Base-by-base conservation (phyloP, 2,888 invertebrate genomes). In the Julus scanicus region DNA sequence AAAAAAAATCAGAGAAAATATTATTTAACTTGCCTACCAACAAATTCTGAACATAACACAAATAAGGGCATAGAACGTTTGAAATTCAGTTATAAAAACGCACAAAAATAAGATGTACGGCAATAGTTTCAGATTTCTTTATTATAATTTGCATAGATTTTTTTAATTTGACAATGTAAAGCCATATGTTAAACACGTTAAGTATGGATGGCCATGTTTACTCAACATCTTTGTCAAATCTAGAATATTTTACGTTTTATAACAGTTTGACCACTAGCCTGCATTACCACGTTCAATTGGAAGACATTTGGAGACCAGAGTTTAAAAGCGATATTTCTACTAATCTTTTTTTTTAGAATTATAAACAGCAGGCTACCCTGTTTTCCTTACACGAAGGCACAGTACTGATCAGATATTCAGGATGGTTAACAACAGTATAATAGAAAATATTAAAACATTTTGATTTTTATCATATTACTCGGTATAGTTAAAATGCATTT, bases 381-480 rank as follows among this genome's bases (percentile, higher is more conserved):
- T 29, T 80, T 80, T 37, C 80, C 80, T 13, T 80, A 80, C 15
- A 29, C 80, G 37, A 80, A 80, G 80, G 80, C 80, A 80, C 80
- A 63, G 63, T 63, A 63, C 63, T 37, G 80, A 80, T 15, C 80
- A 80, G 80, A 80, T 80, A 37, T 80, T 80, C 80, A 37, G 80
- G 29, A 80, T 80, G 80, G 80, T 80, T 80, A 80, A 80, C 86
- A 86, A 86, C 63, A 86, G 57, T 37, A 53, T 86, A 49, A 53
- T 86, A 86, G 86, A 63, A 57, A 57, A 86, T 86, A 86, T 57
- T 53, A 53, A 53, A 57, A 86, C 48, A 57, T 86, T 53, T 86
- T 40, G 49, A 40, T 40, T 53, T 57, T 86, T 86, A 49, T 63
- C 53, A n/a, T 86, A 63, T 57, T 40, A 53, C 11, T 86, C 37